Percentiles rank a stretch among this genome's conserved stretches.
phyloP scores from a whole-genome alignment of 2,113 vertebrate genomes.

The Halichoerus grypus region DNA sequence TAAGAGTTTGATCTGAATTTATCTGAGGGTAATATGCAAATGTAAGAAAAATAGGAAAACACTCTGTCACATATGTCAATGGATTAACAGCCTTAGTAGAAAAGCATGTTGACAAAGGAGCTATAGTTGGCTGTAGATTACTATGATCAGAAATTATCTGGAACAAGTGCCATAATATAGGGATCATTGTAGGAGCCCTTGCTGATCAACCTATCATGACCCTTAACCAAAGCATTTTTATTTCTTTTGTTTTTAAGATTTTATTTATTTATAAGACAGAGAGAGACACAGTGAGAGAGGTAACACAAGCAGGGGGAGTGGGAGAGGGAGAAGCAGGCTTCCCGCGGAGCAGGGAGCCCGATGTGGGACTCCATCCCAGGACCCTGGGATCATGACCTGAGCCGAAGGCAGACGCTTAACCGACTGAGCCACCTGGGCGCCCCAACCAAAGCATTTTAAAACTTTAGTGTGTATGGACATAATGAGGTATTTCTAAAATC shows the following conservation, averaged over 20 bases:
- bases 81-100: neutral
- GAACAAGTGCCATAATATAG: neutral
- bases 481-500: neutral
- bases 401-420: no score
- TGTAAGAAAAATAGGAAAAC: neutral
- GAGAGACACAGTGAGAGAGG: no score
- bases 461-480: neutral
- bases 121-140: neutral
- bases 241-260: no score
- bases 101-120: neutral
- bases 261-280: no score
- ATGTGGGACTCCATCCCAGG: no score
- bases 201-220: neutral
- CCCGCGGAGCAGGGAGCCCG: no score
- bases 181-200: neutral
- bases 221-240: neutral
- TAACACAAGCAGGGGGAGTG: no score
- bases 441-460: neutral
- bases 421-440: no score
- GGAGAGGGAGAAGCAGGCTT: no score
- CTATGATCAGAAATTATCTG: neutral
- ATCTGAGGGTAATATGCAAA: neutral
- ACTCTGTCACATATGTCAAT: neutral
- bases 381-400: no score
- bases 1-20: neutral